Conservation (phyloP, 2,888 invertebrate genomes). For the Eristalis pertinax region DNA sequence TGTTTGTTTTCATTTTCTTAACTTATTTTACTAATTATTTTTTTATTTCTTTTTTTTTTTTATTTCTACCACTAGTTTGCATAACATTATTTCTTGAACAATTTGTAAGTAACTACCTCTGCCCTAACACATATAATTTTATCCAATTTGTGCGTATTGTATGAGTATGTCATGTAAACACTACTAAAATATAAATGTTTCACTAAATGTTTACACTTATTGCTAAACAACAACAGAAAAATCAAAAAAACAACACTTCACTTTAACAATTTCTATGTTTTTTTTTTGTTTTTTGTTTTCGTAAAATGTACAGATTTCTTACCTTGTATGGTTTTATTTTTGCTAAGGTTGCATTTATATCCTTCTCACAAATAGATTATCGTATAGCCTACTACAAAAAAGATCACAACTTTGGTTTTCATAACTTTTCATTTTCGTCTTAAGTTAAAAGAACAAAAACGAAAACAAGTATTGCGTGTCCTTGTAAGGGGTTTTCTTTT, state of each 20-base stretch:
- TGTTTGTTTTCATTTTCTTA: background rate
- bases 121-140: constrained; percentile 46
- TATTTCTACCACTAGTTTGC: background rate
- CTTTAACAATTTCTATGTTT: constrained; percentile 28
- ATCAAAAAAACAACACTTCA: constrained; percentile 10
- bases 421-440: constrained; percentile 19
- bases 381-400: constrained; percentile 64
- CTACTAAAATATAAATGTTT: constrained; percentile 59
- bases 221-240: constrained; percentile 42
- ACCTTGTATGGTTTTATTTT: background rate
- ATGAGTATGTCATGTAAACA: constrained; percentile 62
- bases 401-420: constrained; percentile 68
- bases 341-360: constrained; percentile 2
- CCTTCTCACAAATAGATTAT: constrained; percentile 36
- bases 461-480: constrained; percentile 44
- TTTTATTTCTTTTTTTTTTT: background rate
- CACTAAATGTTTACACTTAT: constrained; percentile 59
- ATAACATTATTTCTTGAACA: constrained; percentile 19
- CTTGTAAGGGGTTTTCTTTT: background rate
- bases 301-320: background rate
- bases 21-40: background rate
- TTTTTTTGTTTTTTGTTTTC: constrained; percentile 29
- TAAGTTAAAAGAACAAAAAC: constrained; percentile 38
- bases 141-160: constrained; percentile 63
- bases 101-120: constrained; percentile 24